phyloP scores from a whole-genome alignment of 2,113 vertebrate genomes.

The Acinonyx jubatus region DNA sequence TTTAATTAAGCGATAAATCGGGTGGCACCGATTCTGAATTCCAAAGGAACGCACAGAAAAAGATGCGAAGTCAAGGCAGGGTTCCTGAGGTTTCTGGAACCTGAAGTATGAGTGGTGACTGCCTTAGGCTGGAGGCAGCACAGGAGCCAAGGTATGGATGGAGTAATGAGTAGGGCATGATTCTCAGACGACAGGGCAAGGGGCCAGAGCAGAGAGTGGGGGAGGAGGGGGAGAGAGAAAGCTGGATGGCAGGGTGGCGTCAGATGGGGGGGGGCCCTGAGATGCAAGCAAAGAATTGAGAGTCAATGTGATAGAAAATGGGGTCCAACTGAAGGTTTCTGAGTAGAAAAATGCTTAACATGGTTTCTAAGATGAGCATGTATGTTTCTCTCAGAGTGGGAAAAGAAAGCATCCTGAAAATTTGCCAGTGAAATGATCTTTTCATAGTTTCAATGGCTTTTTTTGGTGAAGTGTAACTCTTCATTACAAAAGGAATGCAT shows the following conservation, averaged over 20 bases:
- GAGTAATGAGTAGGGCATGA: background rate
- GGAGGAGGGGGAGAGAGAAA: background rate
- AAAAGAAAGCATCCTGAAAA: background rate
- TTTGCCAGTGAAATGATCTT: background rate
- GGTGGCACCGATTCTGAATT: background rate
- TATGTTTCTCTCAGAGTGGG: background rate
- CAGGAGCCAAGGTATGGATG: background rate
- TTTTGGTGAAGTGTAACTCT: constrained; percentile 22
- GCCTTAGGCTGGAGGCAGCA: background rate
- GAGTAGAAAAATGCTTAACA: background rate
- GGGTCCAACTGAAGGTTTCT: background rate
- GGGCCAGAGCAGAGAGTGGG: background rate
- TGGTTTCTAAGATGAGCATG: background rate
- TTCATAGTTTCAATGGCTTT: background rate
- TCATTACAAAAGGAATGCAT: constrained; percentile 14
- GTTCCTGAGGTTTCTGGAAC: background rate
- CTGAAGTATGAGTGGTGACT: background rate
- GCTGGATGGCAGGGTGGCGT: background rate
- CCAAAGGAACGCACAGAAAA: background rate
- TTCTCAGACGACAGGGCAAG: background rate
- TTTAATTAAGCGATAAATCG: background rate
- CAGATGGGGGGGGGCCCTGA: background rate
- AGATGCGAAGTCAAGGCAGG: background rate
- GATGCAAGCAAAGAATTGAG: background rate
- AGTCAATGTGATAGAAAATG: background rate